Conservation (phyloP, 2,113 vertebrate species). For the Sebastes fasciatus region DNA sequence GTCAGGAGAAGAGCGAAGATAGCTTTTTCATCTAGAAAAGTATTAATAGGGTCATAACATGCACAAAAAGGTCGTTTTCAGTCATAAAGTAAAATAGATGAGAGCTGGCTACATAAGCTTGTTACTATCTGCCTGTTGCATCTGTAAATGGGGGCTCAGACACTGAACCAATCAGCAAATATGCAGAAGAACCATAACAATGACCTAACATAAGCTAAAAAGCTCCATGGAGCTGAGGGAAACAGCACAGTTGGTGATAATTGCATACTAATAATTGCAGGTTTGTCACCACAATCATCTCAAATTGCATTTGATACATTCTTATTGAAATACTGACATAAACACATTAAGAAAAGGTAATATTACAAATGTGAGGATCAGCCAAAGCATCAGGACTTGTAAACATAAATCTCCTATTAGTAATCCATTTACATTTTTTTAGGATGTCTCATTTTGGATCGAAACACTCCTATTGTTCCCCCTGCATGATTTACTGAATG, state of each 20-base stretch:
- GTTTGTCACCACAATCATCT: background rate
- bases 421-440: background rate
- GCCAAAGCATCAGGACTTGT: background rate
- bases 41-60: too few relatives aligned
- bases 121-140: background rate
- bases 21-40: too few relatives aligned
- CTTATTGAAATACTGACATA: background rate
- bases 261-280: background rate
- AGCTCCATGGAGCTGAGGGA: background rate
- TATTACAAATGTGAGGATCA: background rate
- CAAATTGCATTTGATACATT: background rate
- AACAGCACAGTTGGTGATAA: background rate
- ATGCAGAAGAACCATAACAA: slow-evolving; percentile 11
- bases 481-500: slow-evolving; percentile 19
- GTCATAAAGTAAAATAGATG: background rate
- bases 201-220: background rate
- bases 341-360: background rate
- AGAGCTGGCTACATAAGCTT: background rate
- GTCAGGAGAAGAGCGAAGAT: too few relatives aligned
- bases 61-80: too few relatives aligned
- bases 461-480: background rate
- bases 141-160: background rate
- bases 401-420: background rate
- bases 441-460: slow-evolving; percentile 6
- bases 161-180: slow-evolving; percentile 1